Base-by-base conservation (phyloP, 2,888 invertebrate species). In the Temnothorax rugatulus region DNA sequence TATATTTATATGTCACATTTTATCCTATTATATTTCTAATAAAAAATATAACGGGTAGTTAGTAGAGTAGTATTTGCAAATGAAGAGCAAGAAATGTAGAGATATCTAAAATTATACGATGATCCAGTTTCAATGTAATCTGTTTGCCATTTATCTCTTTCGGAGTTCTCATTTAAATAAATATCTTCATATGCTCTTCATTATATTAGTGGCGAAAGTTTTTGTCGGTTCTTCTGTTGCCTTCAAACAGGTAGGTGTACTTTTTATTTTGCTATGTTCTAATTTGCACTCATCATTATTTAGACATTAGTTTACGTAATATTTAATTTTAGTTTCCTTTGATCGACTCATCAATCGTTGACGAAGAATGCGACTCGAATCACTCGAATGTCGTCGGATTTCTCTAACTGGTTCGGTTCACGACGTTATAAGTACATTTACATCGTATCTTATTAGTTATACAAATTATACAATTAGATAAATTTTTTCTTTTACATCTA, bases 161-260 rank as follows among this genome's bases (percentile, higher is more conserved):
- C 15, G 8, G 2, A 66, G 7, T 8, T 47, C 7, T 57, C n/a
- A 25, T 25, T 18, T 57, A 52, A 66, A 54, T 47, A 34, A 71
- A 47, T 59, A 59, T 59, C 1, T 34, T 34, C 13, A 38, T 21
- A 21, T 18, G 4, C 13, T 44, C 8, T 44, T 8, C 13, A 52
- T 66, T 34, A 59, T 59, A 64, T 75, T 64, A 38, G 8, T 25
- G 25, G 73, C 59, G 38, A 73, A 81, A 81, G 50, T 18, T 61
- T 75, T 81, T 71, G 47, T 64, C 29, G 4, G 44, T 34, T 41
- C 68, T 82, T 85, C n/a, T 25, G 44, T 50, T 34, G 50, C 66
- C 68, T 77, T 66, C 64, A 59, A 61, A 54, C 77, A 85, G 86
- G 86, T 86, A 86, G 84, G 85, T 79, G 76, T 74, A 81, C 71